Base-by-base conservation (phyloP, 2,797 vertebrate species). In the Epinephelus malabaricus region DNA sequence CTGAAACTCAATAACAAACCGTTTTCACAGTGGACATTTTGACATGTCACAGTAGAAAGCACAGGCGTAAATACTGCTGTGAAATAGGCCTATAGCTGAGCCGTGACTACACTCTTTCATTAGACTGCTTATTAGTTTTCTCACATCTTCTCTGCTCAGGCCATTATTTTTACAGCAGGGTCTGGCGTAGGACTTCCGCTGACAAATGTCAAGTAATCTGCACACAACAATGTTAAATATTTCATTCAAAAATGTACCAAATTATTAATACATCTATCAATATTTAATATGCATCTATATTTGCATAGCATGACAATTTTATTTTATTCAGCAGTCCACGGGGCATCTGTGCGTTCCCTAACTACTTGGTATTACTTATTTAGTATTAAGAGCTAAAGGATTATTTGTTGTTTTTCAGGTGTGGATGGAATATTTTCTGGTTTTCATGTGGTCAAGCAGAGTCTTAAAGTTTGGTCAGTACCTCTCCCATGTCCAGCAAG, bases 151-250 rank as follows among this genome's bases (percentile, higher is more conserved):
- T 74, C 21, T 3, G 23, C 7, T 27, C 50, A 30, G 45, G 9
- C 7, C 19, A 18, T 63, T 59, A 43, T 45, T 78, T 67, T 23
- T 58, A 67, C 61, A 53, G 40, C 12, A 14, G 60, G 6, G 17
- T 53, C 1, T 0, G 38, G 27, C 50, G 3, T 2, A 11, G 25
- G 67, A 64, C 34, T 51, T 67, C 17, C 6, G 13, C 40, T 61
- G 64, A 76, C 63, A 58, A 76, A 60, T 62, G 46, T 76, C 65
- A 79, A 62, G 43, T 61, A 70, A 84, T 76, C 54, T 66, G 66
- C 63, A 66, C 61, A 85, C 83, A 87, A 78, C 76, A 53, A 67
- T 27, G 21, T 27, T 81, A 56, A 81, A 87, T 89, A 81, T 83
- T 90, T 73, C 2, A 85, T 78, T 53, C 18, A 59, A 73, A 43